These are phyloP conservation scores for Probosciger aterrimus DNA, from an alignment of 2,113 vertebrate species.

Conservation along the genomic window DNA sequence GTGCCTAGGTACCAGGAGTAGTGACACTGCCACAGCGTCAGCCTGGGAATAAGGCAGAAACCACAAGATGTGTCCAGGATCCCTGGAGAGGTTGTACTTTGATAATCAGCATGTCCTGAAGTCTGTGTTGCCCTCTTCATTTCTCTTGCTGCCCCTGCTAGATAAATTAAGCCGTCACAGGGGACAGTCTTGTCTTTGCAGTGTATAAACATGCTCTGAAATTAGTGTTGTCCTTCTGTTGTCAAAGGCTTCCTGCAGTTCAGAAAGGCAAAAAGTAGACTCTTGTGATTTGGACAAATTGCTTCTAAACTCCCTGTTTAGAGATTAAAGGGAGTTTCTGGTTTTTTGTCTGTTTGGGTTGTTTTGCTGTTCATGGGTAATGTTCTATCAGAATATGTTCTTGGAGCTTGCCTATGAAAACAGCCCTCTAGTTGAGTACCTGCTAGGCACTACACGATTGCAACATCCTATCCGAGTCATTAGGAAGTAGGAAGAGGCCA, in stretches of 20 bases:
- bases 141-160: background rate
- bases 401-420: background rate
- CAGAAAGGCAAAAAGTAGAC: background rate
- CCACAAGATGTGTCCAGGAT: background rate
- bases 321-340: background rate
- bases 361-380: fast-evolving
- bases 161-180: background rate
- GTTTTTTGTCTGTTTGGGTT: background rate
- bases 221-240: background rate
- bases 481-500: background rate
- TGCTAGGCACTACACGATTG: background rate
- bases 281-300: background rate
- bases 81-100: background rate
- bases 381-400: background rate
- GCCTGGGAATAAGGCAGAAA: background rate
- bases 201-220: background rate
- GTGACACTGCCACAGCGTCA: background rate
- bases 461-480: background rate
- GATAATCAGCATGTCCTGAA: background rate
- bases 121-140: background rate
- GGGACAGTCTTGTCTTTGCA: background rate
- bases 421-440: background rate
- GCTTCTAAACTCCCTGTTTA: background rate
- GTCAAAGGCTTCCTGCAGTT: background rate
- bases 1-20: background rate